Evolutionary conservation across 2,888 invertebrate species (phyloP).

Genomic region (Tanypteryx hageni): DNA sequence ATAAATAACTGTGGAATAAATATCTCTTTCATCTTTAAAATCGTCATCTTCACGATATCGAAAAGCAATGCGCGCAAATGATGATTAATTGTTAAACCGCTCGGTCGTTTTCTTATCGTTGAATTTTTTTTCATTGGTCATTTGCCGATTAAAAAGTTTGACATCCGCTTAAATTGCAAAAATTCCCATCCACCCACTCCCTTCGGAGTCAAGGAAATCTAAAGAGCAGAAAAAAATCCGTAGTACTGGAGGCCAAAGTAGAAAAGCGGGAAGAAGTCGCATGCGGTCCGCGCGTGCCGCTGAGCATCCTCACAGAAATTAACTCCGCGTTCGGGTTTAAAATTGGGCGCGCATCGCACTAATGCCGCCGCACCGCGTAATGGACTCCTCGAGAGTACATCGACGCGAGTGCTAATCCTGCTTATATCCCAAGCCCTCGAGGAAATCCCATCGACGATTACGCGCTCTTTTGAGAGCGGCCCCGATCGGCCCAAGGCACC

Average conservation of each 20-base stretch:
- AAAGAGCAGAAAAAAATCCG: background rate
- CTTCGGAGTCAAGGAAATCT: background rate
- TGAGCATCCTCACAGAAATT: background rate
- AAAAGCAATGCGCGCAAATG: too few species aligned
- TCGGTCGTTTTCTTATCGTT: too few species aligned
- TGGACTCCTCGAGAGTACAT: background rate
- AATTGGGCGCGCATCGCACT: background rate
- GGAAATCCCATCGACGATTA: background rate
- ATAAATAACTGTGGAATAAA: too few species aligned
- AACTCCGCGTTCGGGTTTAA: background rate
- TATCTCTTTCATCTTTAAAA: too few species aligned
- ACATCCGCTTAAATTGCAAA: too few species aligned
- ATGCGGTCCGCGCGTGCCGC: background rate
- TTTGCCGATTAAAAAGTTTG: too few species aligned
- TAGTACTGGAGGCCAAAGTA: background rate
- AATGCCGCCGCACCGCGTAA: background rate
- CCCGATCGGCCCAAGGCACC: too few species aligned
- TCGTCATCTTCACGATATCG: too few species aligned
- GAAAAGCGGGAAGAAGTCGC: background rate
- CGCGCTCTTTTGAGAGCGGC: too few species aligned
- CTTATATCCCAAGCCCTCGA: background rate
- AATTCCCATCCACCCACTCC: background rate
- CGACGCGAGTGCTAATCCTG: background rate
- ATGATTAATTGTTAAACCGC: too few species aligned
- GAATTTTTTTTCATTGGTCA: too few species aligned